Percentiles rank a stretch among this genome's conserved stretches.
Evolutionary conservation across 2,888 invertebrate species (phyloP).

Genomic region (Mesoligia furuncula): DNA sequence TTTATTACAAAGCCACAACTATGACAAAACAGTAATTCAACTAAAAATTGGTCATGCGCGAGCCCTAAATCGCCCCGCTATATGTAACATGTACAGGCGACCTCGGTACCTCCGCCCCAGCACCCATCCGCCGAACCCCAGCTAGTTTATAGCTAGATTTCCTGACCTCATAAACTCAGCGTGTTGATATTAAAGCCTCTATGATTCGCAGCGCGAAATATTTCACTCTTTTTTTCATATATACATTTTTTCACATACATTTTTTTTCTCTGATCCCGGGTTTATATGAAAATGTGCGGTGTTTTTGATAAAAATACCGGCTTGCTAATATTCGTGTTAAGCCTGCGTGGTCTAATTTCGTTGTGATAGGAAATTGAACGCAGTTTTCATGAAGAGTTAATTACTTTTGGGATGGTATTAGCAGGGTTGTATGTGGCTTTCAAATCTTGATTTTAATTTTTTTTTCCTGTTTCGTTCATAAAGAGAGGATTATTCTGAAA

Average conservation of each 20-base stretch:
- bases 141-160: constrained; percentile 62
- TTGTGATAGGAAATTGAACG: constrained; percentile 29
- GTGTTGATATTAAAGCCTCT: constrained; percentile 62
- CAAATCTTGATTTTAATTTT: background rate
- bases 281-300: constrained; percentile 39
- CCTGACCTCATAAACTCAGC: constrained; percentile 65
- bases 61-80: constrained; percentile 25
- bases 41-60: constrained; percentile 53
- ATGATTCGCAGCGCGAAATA: constrained; percentile 56
- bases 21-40: constrained; percentile 37
- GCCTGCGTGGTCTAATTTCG: constrained; percentile 37
- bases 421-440: background rate
- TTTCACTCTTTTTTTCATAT: constrained; percentile 46
- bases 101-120: constrained; percentile 41
- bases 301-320: constrained; percentile 51
- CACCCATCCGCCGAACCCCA: constrained; percentile 29
- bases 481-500: background rate
- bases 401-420: constrained; percentile 20
- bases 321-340: constrained; percentile 44
- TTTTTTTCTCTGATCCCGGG: constrained; percentile 39
- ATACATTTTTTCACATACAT: constrained; percentile 41
- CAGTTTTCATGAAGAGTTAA: constrained; percentile 32
- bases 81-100: constrained; percentile 49
- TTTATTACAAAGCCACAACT: constrained; percentile 39
- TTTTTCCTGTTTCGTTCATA: background rate